Evolutionary conservation across 1,140 invertebrate species (phyloP), one percentile per base, ranked within the genome.

Genomic region (Papilio polyxenes): DNA sequence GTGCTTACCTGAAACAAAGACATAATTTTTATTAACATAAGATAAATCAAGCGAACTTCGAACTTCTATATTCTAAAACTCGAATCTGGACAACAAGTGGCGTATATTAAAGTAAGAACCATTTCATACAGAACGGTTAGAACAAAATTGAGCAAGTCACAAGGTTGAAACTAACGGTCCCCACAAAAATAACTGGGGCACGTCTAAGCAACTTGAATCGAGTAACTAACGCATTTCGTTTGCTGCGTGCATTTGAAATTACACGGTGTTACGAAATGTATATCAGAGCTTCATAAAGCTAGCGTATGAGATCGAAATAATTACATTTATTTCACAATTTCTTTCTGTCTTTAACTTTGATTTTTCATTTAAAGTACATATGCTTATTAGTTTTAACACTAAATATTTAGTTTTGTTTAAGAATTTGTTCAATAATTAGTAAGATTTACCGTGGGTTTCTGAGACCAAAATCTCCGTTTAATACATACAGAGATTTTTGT

Each of bases 151-250:
- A 81, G 84, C 81, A 82, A 83, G 84, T 87, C 87, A 83, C 85
- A 89, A 90, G 83, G 77, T 83, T 84, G 78, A 80, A 82, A 81
- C 56, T 88, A 89, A 90, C 89, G 86, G 88, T 89, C 84, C 80
- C 74, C 83, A 87, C 86, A 85, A 83, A 85, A 89, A 85, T 85
- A 91, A 87, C 85, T 86, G 84, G 84, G 85, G 84, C 87, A 88
- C 74, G 80, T 75, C 83, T 81, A 84, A 86, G 86, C 85, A 86
- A 75, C 82, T 76, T 80, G 82, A 84, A 85, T 86, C 79, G 77
- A 86, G 82, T 76, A 75, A 85, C 76, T 75, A 84, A 80, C 62
- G 62, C 31, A 69, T 15, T 49, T 48, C 8, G 59, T 62, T 48
- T 31, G 37, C 59, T 80, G 77, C 62, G 56, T 69, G 40, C 17